Base-by-base conservation (phyloP, 2,797 vertebrate genomes). In the Epinephelus awoara region DNA sequence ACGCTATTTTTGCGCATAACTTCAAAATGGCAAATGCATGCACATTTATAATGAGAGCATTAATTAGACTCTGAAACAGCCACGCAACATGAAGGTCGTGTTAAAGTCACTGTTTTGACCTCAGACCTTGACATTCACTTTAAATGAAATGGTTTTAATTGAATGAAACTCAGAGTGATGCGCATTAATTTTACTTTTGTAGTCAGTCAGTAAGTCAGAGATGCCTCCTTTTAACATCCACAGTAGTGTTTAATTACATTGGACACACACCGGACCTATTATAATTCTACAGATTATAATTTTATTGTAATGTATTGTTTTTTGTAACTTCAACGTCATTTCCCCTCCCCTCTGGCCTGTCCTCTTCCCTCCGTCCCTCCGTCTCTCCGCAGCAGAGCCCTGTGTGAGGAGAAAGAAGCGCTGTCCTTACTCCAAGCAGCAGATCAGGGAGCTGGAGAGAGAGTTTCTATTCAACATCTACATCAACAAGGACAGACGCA, bases 381-480 rank as follows among this genome's bases (percentile, higher is more conserved):
- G 34, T 34, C 34, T 73, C 3, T 40, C 19, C 64, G 3, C 47
- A 38, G 65, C 72, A 79, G 75, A 55, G 25, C 3, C 70, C 2
- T 23, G 27, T 13, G 59, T 11, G 57, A 77, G 17, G 25, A 87
- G 97, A 89, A 99, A 97, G 95, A 99, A 98, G 95, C 96, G 97
- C 75, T 98, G 98, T 88, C 98, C 98, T 68, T 98, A 98, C 79
- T 97, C 97, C 94, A 98, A 97, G 90, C 96, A 97, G 92, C 97
- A 99, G 95, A 97, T 97, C 94, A 92, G 96, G 94, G 97, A 98
- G 96, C 97, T 98, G 95, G 97, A 99, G 94, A 97, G 96, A 91
- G 97, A 98, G 89, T 98, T 98, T 93, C 96, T 97, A 71, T 97
- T 96, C 95, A 98, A 97, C 95, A 96, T 98, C 94, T 98, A 99